These are phyloP conservation scores for Eulemur albifrons DNA, from an alignment of 2,797 vertebrate species.

Conservation along the genomic window DNA sequence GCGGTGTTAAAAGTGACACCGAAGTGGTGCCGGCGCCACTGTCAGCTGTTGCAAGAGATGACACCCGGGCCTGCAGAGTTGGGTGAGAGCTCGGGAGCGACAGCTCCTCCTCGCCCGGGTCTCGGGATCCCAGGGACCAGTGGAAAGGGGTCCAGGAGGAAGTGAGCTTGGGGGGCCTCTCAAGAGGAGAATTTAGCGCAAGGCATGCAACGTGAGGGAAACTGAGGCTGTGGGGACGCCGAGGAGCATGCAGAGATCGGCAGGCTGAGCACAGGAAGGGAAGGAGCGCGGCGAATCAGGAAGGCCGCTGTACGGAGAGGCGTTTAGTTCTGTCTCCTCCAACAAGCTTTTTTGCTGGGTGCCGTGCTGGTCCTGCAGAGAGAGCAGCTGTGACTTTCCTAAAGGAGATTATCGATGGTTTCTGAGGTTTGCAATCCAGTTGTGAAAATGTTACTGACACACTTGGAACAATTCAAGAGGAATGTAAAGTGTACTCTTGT, in stretches of 20 bases:
- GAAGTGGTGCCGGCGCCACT: constrained; percentile 60
- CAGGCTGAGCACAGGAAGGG: neutral
- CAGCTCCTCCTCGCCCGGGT: constrained; percentile 52
- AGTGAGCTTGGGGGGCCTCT: neutral
- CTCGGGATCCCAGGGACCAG: neutral
- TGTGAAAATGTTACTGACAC: neutral
- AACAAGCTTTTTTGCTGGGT: neutral
- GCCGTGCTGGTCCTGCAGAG: neutral
- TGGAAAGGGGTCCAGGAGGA: neutral
- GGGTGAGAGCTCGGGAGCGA: constrained; percentile 58
- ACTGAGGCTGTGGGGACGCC: neutral
- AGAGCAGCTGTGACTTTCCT: neutral
- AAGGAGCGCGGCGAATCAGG: rapidly evolving
- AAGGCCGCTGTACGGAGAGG: neutral
- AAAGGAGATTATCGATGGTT: neutral
- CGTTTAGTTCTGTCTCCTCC: neutral
- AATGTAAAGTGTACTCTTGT: neutral
- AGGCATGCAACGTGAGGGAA: neutral
- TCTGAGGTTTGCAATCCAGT: neutral
- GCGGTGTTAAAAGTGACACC: constrained; percentile 79
- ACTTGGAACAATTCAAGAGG: neutral
- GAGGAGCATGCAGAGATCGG: neutral
- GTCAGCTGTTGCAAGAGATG: constrained; percentile 75
- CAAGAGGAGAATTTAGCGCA: neutral
- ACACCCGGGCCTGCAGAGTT: constrained; percentile 68